A percentile compares a stretch with the other conserved stretches of the same genome.
Conservation (phyloP, 2,797 vertebrate species). For the Nyctalus aviator region DNA sequence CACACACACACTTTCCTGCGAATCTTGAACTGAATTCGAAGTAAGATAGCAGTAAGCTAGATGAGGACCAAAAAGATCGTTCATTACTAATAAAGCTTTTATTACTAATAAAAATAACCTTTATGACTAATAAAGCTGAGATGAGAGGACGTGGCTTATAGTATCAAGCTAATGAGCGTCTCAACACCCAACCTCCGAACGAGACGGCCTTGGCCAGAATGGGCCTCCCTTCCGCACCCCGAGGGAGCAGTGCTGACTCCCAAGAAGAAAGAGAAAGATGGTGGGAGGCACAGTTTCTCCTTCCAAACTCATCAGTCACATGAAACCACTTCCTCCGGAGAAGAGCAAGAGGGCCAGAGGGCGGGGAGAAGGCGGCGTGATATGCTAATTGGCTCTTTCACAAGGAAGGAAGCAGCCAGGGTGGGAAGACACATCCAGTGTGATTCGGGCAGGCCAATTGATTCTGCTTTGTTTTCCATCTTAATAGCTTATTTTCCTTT, state of each 20-base stretch:
- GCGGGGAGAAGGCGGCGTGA: not conserved
- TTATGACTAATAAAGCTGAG: not conserved
- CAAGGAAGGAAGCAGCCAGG: not conserved
- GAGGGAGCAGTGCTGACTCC: not conserved
- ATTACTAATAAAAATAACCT: slow-evolving; percentile 23
- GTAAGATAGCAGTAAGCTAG: not conserved
- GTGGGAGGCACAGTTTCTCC: not conserved
- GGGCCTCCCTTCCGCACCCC: not conserved
- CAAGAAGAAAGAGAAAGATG: not conserved
- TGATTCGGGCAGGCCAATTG: not conserved
- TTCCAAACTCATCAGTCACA: not conserved
- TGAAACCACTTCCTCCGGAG: slow-evolving; percentile 10
- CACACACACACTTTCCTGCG: not conserved
- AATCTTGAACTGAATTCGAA: slow-evolving; percentile 51
- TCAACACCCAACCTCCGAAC: not conserved
- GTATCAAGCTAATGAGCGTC: not conserved
- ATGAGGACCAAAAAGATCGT: not conserved
- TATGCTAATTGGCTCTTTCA: not conserved
- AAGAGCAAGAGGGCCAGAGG: not conserved
- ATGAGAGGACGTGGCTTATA: not conserved
- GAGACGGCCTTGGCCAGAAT: not conserved
- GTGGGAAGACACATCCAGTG: not conserved
- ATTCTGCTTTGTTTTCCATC: slow-evolving; percentile 41
- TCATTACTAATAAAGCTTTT: slow-evolving; percentile 1
- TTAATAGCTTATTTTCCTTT: no score